phyloP scores from a whole-genome alignment of 2,888 invertebrate genomes.

The Germaria angustata region DNA sequence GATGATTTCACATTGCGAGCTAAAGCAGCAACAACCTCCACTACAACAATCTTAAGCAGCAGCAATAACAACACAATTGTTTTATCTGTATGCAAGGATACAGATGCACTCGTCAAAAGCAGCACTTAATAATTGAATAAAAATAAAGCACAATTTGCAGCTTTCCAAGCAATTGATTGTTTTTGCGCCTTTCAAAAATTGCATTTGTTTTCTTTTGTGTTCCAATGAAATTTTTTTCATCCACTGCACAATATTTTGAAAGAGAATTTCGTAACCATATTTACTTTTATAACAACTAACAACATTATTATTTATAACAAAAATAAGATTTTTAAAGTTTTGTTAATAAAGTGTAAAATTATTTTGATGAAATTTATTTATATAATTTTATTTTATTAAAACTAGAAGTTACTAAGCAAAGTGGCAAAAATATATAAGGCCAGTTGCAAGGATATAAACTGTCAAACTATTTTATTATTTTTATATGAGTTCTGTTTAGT shows the following conservation, averaged over 20 bases:
- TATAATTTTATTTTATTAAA: not conserved
- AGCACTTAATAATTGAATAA: slow-evolving; percentile 19
- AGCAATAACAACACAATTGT: not conserved
- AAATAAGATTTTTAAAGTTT: not conserved
- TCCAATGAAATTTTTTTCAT: no score
- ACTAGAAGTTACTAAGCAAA: slow-evolving; percentile 58
- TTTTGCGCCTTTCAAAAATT: slow-evolving; percentile 39
- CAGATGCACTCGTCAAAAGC: not conserved
- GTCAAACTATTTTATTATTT: slow-evolving; percentile 64
- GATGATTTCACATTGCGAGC: slow-evolving; percentile 27
- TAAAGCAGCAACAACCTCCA: not conserved
- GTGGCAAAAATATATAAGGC: slow-evolving; percentile 66
- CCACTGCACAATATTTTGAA: not conserved
- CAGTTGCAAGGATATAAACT: slow-evolving; percentile 70
- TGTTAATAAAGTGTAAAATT: not conserved
- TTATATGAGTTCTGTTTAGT: not conserved
- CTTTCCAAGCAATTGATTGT: slow-evolving; percentile 10
- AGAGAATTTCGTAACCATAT: slow-evolving; percentile 1
- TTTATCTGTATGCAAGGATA: slow-evolving; percentile 18
- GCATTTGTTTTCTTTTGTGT: not conserved
- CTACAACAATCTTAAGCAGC: not conserved
- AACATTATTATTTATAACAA: not conserved
- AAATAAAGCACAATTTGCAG: slow-evolving; percentile 8
- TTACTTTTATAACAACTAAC: not conserved
- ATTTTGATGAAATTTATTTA: not conserved